Evolutionary conservation across 2,113 vertebrate species (phyloP).

Genomic region (Cephalopholis sonnerati): DNA sequence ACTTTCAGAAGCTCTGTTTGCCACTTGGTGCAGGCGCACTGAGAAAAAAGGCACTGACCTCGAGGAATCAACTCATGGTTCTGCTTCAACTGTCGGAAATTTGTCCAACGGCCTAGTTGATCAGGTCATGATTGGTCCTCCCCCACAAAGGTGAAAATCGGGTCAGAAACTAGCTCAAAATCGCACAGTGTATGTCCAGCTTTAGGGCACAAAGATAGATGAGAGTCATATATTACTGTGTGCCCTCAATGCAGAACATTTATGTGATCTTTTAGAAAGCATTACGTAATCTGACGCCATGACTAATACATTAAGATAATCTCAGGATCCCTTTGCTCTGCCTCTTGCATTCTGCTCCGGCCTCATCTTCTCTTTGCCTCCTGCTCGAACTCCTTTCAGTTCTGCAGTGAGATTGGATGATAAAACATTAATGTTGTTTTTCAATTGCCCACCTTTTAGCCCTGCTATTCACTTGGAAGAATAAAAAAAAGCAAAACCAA

Average conservation of each 20-base stretch:
- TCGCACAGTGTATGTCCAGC: too few relatives aligned
- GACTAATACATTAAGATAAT: constrained; percentile 56
- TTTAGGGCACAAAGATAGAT: constrained; percentile 39
- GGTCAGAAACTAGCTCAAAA: too few relatives aligned
- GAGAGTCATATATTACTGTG: not conserved
- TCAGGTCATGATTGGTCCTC: too few relatives aligned
- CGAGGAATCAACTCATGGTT: too few relatives aligned
- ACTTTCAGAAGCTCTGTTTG: too few relatives aligned
- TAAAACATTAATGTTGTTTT: constrained; percentile 86
- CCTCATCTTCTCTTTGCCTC: constrained; percentile 56
- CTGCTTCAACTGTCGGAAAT: too few relatives aligned
- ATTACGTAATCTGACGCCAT: constrained; percentile 12
- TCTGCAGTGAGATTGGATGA: constrained; percentile 73
- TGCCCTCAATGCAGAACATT: not conserved
- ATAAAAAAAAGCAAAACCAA: constrained; percentile 58
- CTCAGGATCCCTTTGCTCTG: constrained; percentile 43
- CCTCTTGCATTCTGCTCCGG: constrained; percentile 30
- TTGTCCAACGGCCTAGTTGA: too few relatives aligned
- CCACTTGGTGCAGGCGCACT: too few relatives aligned
- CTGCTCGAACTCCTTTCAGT: constrained; percentile 35
- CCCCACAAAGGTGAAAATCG: too few relatives aligned
- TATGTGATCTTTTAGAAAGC: constrained; percentile 12
- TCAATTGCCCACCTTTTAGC: constrained; percentile 74
- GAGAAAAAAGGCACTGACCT: too few relatives aligned
- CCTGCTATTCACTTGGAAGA: constrained; percentile 55